Conservation (phyloP, 2,888 invertebrate genomes). For the Diaphora mendica region DNA sequence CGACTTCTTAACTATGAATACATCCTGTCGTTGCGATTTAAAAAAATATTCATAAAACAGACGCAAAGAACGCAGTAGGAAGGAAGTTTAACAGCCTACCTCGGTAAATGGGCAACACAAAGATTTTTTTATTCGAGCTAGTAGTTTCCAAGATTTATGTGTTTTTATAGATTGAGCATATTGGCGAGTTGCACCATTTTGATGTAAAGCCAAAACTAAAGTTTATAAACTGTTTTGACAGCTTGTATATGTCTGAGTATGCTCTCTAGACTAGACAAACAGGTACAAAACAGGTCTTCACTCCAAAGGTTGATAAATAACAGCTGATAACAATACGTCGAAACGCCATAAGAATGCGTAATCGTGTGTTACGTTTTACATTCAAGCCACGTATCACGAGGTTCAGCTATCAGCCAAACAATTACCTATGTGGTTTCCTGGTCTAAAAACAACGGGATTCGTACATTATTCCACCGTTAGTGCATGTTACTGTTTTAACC, state of each 20-base stretch:
- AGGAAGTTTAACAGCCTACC: too few relatives aligned
- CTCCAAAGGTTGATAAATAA: slow-evolving; percentile 1
- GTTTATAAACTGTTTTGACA: neutral
- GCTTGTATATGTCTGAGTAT: neutral
- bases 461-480: neutral
- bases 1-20: too few relatives aligned
- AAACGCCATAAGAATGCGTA: slow-evolving; percentile 14
- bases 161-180: neutral
- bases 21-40: too few relatives aligned
- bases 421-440: slow-evolving; percentile 33
- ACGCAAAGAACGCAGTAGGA: too few relatives aligned
- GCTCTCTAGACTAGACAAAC: neutral
- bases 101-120: neutral
- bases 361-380: slow-evolving; percentile 14
- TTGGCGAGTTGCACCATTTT: neutral
- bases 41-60: too few relatives aligned
- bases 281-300: neutral
- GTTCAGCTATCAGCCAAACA: slow-evolving; percentile 31
- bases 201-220: neutral
- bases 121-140: neutral
- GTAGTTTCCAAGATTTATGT: neutral
- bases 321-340: slow-evolving; percentile 26
- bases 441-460: slow-evolving; percentile 25
- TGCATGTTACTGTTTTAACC: neutral
- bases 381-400: slow-evolving; percentile 21